phyloP scores from a whole-genome alignment of 2,888 invertebrate genomes.

The Pseudolycoriella hygida region DNA sequence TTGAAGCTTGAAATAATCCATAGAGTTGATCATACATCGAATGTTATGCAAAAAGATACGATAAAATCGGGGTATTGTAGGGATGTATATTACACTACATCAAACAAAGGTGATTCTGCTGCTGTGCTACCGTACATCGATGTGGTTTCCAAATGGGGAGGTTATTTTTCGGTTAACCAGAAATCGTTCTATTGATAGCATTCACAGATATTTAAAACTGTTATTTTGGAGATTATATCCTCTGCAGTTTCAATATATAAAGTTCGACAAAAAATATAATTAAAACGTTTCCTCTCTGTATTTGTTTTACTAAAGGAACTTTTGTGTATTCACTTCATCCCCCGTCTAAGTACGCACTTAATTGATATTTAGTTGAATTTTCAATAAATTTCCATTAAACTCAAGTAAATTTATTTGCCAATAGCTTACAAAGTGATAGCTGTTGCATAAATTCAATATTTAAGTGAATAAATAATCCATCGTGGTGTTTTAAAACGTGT shows the following conservation, averaged over 20 bases:
- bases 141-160: too few relatives aligned
- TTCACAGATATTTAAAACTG: too few relatives aligned
- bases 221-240: too few relatives aligned
- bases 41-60: background rate
- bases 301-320: too few relatives aligned
- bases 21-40: background rate
- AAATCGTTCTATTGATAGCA: too few relatives aligned
- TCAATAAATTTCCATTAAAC: background rate
- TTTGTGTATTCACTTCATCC: too few relatives aligned
- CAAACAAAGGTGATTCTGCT: background rate
- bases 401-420: background rate
- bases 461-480: too few relatives aligned
- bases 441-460: background rate
- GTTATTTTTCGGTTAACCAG: too few relatives aligned
- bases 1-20: background rate
- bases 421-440: background rate
- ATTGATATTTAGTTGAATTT: background rate
- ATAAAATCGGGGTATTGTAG: too few relatives aligned
- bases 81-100: background rate
- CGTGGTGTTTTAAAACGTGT: too few relatives aligned
- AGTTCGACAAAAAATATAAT: background rate
- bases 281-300: background rate
- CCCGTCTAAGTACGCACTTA: background rate
- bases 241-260: too few relatives aligned
- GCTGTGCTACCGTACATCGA: too few relatives aligned